Base-by-base conservation (phyloP, 2,113 vertebrate species). In the Macrotis lagotis region DNA sequence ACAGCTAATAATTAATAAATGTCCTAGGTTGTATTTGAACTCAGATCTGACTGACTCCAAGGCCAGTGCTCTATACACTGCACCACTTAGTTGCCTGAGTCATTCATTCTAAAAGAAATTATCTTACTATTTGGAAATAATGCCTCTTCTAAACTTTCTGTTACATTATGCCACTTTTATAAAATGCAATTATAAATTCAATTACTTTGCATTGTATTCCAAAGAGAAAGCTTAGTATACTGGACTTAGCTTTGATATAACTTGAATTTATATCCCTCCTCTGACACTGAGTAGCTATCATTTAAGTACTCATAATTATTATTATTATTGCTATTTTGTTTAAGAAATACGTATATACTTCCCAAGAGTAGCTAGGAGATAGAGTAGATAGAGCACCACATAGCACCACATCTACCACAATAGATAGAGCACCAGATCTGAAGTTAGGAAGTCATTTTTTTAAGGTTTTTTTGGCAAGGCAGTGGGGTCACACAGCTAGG, bases 161-260 rank as follows among this genome's bases (percentile, higher is more conserved):
- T 51, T 90, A 95, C 90, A 92, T 96, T 90, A 95, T 92, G 91
- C 14, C 52, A 49, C 25, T 95, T 98, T 97, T 96, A 89, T 50
- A 3, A 66, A 91, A 89, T 89, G 52, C 52, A 52, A 37, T 89
- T 7, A 93, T 93, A 93, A 44, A 96, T 66, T 48, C 96, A 16
- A 92, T 93, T n/a, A 96, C 93, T 48, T 91, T 48, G 95, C 92
- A 37, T 94, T 96, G 97, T 96, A 44, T 83, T 83, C 37, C n/a
- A 83, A 44, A 83, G 7, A 83, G 66, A n/a, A 83, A 44, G n/a
- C 19, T n/a, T 74, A 83, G 19, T 44, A 24, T 83, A 66, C 66
- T 83, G n/a, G 16, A 44, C n/a, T 83, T 83, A 19, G 66, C 22
- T 3, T 22, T 83, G 66, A n/a, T 7, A 24, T 83, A 7, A 83